phyloP scores from a whole-genome alignment of 2,113 vertebrate genomes.

The Sylvilagus bachmani region DNA sequence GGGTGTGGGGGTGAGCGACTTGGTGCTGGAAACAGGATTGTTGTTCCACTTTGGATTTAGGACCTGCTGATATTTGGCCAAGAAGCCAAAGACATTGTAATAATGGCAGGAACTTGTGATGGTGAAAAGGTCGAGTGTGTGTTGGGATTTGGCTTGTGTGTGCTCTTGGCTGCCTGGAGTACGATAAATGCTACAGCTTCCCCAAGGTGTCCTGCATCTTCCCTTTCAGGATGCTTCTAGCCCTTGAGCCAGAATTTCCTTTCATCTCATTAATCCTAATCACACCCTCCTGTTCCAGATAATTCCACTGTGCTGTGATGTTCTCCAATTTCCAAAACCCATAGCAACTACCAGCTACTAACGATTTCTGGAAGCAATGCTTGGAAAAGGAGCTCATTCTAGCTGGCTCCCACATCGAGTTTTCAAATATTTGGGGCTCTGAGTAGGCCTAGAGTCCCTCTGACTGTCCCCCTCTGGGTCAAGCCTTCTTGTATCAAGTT shows the following conservation, averaged over 20 bases:
- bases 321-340: conserved; percentile 51
- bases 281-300: neutral
- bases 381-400: conserved; percentile 11
- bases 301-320: neutral
- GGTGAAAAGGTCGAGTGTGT: neutral
- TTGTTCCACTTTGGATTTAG: neutral
- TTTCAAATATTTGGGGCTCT: conserved; percentile 45
- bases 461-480: neutral
- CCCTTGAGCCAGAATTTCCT: conserved; percentile 54
- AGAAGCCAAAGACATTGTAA: conserved; percentile 14
- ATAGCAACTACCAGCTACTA: conserved; percentile 16
- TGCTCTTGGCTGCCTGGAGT: conserved; percentile 31
- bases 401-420: neutral
- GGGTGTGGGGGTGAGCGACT: neutral
- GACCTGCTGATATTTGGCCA: conserved; percentile 8
- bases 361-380: conserved; percentile 4
- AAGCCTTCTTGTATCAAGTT: neutral
- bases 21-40: neutral
- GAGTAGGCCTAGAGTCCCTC: neutral
- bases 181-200: neutral
- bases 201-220: neutral
- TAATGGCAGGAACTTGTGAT: conserved; percentile 37
- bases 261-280: conserved; percentile 66
- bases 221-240: conserved; percentile 43
- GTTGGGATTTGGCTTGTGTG: conserved; percentile 34